Evolutionary conservation across 2,797 vertebrate genomes (phyloP), one percentile per base, ranked within the genome.

Genomic region (Clarias platycephalus): DNA sequence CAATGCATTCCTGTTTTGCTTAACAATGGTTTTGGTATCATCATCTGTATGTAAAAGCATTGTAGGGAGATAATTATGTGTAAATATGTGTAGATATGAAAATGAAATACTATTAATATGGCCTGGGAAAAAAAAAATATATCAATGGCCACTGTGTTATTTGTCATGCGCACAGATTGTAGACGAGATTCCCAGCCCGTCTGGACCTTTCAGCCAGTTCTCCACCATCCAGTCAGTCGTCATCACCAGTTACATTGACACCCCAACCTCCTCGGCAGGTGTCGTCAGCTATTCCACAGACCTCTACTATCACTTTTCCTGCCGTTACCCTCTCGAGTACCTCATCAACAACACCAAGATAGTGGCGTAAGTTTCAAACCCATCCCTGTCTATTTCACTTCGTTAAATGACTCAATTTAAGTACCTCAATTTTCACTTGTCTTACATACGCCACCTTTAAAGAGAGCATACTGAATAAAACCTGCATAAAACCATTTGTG

Each of bases 301-400:
- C 87, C 91, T 96, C 26, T 94, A 94, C 90, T 96, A 96, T 74
- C 93, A 92, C 83, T 95, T 96, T 88, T 94, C 95, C 87, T 96
- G 95, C 88, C 93, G 90, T 63, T 96, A 96, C 87, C 95, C 95
- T 0, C 88, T 96, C 81, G 93, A 95, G 86, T 95, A 95, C 82
- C 89, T 96, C 53, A 67, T 95, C 64, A 96, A 96, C 90, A 95
- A 96, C 90, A 95, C 94, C 67, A 78, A 93, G 85, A 92, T 95
- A 28, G 84, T 92, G 24, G 92, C 92, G 95, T 96, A 88, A 94
- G 95, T 92, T 71, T 84, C 34, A 18, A 55, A 15, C 22, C 20
- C 0, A 44, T 4, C 74, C 55, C 18, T 8, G 24, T 83, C 24
- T n/a, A 72, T 31, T 53, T 40, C 3, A 26, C 6, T 76, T 22